phyloP scores from a whole-genome alignment of 2,888 invertebrate species.

The Rotaria macrura region DNA sequence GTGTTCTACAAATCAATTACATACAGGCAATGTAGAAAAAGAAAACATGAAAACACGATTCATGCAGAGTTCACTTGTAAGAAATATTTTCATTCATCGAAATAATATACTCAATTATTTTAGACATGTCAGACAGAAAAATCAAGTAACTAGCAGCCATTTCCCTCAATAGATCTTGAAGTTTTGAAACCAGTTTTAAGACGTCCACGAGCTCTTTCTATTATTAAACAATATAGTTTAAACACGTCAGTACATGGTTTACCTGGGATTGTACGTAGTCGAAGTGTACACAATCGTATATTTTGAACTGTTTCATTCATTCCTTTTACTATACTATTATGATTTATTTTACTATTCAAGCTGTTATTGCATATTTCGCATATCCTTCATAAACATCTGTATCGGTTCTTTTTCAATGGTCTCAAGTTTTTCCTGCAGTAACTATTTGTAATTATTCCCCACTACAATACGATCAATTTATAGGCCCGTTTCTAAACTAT shows the following conservation, averaged over 20 bases:
- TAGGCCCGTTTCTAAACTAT: neutral
- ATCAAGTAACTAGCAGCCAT: neutral
- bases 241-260: constrained; percentile 20
- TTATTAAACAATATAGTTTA: constrained; percentile 7
- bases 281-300: neutral
- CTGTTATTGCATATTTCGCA: neutral
- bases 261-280: neutral
- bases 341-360: constrained; percentile 1
- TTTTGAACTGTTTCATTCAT: neutral
- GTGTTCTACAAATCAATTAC: too few species aligned
- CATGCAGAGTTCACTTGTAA: too few species aligned
- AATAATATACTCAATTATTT: too few species aligned
- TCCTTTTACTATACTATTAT: neutral
- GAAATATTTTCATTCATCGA: too few species aligned
- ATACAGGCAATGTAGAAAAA: too few species aligned
- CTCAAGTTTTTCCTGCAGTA: constrained; percentile 24
- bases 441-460: constrained; percentile 20
- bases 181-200: neutral
- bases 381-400: constrained; percentile 17
- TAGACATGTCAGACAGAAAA: neutral
- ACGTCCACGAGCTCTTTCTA: neutral
- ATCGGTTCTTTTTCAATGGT: neutral
- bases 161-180: neutral
- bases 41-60: too few species aligned
- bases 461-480: neutral